Percentiles rank a stretch among this genome's conserved stretches.
These are phyloP conservation scores for Heliconius ethilla DNA, from an alignment of 2,888 invertebrate genomes.

Conservation along the genomic window DNA sequence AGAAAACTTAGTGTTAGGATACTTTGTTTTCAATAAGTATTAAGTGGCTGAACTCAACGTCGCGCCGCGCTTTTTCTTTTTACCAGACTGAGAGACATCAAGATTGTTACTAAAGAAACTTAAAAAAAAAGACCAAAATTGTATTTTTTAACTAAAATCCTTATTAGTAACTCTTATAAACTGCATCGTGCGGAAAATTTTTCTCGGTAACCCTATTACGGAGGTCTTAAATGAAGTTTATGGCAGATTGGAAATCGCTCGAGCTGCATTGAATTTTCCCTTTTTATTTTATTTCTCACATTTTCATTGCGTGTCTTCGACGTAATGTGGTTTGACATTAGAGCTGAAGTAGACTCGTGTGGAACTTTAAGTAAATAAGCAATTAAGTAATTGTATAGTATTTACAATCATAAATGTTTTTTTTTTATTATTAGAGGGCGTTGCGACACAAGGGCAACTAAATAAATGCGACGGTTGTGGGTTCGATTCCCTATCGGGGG, in stretches of 20 bases:
- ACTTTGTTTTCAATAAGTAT: too few relatives aligned
- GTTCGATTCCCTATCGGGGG: too few relatives aligned
- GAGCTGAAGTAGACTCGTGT: not conserved
- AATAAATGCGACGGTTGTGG: too few relatives aligned
- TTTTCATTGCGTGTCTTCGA: not conserved
- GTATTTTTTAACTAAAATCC: conserved; percentile 3
- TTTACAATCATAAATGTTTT: too few relatives aligned
- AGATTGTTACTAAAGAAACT: too few relatives aligned
- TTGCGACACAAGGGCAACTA: too few relatives aligned
- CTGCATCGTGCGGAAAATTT: conserved; percentile 22
- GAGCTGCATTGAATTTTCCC: conserved; percentile 14
- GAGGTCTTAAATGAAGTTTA: conserved; percentile 32
- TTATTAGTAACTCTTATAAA: conserved; percentile 19
- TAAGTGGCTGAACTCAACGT: too few relatives aligned
- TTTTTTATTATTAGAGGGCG: too few relatives aligned
- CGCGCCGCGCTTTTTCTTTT: too few relatives aligned
- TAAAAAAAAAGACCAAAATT: not conserved
- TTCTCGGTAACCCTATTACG: conserved; percentile 19
- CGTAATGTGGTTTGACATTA: not conserved
- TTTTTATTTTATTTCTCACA: not conserved
- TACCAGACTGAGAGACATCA: too few relatives aligned
- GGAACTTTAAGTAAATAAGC: not conserved
- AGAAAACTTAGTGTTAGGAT: too few relatives aligned
- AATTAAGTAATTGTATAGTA: too few relatives aligned
- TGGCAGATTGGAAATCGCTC: conserved; percentile 30